These are phyloP conservation scores for Tachystola acroxantha DNA, from an alignment of 2,888 invertebrate species.

Conservation along the genomic window DNA sequence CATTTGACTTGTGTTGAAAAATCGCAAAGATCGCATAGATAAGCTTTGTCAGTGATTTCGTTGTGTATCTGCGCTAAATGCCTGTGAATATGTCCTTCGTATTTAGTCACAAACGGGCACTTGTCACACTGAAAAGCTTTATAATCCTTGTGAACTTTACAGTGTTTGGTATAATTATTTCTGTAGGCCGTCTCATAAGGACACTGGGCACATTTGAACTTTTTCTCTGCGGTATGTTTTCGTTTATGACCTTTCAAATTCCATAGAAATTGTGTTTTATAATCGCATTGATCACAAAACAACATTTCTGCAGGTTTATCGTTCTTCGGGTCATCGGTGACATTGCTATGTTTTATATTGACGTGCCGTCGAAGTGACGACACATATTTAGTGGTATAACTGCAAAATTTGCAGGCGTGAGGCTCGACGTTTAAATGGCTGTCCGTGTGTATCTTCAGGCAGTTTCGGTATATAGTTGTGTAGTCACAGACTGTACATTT, in stretches of 20 bases:
- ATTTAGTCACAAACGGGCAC: conserved; percentile 27
- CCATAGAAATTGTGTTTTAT: conserved; percentile 25
- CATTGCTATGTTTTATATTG: conserved; percentile 36
- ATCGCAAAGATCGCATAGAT: conserved; percentile 44
- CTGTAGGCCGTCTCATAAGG: conserved; percentile 31
- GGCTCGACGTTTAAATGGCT: conserved; percentile 37
- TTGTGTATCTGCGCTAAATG: conserved; percentile 27
- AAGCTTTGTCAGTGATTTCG: conserved; percentile 32
- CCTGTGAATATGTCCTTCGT: conserved; percentile 23
- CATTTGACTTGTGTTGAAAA: conserved; percentile 46
- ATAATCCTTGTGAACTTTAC: conserved; percentile 10
- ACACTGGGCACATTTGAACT: conserved; percentile 32
- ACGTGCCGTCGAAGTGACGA: conserved; percentile 38
- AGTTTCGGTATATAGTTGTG: conserved; percentile 38
- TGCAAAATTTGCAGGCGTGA: conserved; percentile 31
- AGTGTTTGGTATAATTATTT: conserved; percentile 35
- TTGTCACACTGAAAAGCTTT: conserved; percentile 24
- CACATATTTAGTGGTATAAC: conserved; percentile 43
- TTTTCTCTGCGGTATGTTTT: conserved; percentile 25
- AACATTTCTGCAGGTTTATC: too few relatives aligned
- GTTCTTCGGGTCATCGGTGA: too few relatives aligned
- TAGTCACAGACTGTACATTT: conserved; percentile 42
- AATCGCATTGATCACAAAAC: conserved; percentile 31
- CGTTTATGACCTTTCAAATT: conserved; percentile 21
- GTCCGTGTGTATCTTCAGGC: conserved; percentile 35